A percentile compares a stretch with the other conserved stretches of the same genome.
These are phyloP conservation scores for Onychomys leucogaster DNA, from an alignment of 2,797 vertebrate genomes.

Conservation along the genomic window DNA sequence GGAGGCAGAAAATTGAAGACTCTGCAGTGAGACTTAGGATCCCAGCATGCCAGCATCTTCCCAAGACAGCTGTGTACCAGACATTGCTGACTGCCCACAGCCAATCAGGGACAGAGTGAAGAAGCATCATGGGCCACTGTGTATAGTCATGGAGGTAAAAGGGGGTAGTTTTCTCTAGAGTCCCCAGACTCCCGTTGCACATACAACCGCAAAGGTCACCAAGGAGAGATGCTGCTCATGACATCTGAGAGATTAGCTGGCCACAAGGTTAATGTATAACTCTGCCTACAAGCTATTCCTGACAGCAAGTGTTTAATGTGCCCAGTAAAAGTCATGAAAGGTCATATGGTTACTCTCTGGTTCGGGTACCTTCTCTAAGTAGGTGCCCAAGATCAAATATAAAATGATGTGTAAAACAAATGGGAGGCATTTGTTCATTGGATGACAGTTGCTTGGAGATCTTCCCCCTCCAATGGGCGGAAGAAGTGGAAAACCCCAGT, in stretches of 20 bases:
- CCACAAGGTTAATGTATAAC: neutral
- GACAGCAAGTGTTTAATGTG: neutral
- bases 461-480: neutral
- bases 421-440: neutral
- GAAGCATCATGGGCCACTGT: neutral
- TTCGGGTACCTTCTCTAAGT: neutral
- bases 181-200: neutral
- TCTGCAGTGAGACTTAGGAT: neutral
- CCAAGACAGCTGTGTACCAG: neutral
- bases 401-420: neutral
- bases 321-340: neutral
- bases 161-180: neutral
- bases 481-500: neutral
- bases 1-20: neutral
- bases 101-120: neutral
- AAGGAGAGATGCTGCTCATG: too few relatives aligned
- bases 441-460: neutral
- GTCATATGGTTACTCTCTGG: accelerated
- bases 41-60: neutral
- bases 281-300: neutral
- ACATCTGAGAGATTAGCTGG: too few relatives aligned
- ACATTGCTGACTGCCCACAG: neutral
- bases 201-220: accelerated
- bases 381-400: neutral
- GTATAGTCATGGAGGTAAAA: accelerated